Evolutionary conservation across 1,140 invertebrate genomes (phyloP).

Genomic region (Rhyzopertha dominica): DNA sequence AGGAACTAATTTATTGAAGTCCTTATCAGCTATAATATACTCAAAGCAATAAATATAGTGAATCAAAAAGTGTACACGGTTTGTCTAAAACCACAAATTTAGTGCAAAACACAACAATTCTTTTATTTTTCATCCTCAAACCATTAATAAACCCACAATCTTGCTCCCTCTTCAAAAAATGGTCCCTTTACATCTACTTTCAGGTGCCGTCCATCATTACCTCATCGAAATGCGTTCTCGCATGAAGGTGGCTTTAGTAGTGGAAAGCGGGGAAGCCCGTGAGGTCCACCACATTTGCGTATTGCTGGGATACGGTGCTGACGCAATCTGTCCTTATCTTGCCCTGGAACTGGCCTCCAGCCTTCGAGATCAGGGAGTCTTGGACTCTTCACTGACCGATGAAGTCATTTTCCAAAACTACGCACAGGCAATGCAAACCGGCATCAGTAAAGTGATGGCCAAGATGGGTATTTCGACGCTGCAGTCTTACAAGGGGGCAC

Average conservation of each 20-base stretch:
- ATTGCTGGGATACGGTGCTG: conserved; percentile 92
- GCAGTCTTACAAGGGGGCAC: conserved; percentile 99
- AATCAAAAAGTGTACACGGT: too few relatives aligned
- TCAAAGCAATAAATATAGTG: too few relatives aligned
- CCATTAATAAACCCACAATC: too few relatives aligned
- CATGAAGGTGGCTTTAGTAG: conserved; percentile 91
- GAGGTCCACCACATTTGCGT: conserved; percentile 98
- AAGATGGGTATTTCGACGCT: conserved; percentile 99
- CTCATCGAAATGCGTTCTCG: conserved; percentile 91
- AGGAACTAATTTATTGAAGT: too few relatives aligned
- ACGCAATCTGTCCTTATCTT: conserved; percentile 95
- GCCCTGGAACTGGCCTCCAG: conserved; percentile 88
- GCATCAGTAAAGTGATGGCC: conserved; percentile 74
- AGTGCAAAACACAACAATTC: too few relatives aligned
- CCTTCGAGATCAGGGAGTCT: conserved; percentile 74
- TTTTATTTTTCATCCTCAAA: too few relatives aligned
- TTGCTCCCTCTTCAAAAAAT: conserved; percentile 3
- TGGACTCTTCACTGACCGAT: conserved; percentile 72
- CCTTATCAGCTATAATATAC: too few relatives aligned
- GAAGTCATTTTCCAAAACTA: conserved; percentile 77
- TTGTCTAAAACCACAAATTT: too few relatives aligned
- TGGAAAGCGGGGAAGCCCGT: conserved; percentile 91
- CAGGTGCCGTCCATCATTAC: conserved; percentile 88
- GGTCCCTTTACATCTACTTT: not conserved
- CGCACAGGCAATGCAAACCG: conserved; percentile 50